These are phyloP conservation scores for Macaria notata DNA, from an alignment of 2,888 invertebrate genomes.

Conservation along the genomic window DNA sequence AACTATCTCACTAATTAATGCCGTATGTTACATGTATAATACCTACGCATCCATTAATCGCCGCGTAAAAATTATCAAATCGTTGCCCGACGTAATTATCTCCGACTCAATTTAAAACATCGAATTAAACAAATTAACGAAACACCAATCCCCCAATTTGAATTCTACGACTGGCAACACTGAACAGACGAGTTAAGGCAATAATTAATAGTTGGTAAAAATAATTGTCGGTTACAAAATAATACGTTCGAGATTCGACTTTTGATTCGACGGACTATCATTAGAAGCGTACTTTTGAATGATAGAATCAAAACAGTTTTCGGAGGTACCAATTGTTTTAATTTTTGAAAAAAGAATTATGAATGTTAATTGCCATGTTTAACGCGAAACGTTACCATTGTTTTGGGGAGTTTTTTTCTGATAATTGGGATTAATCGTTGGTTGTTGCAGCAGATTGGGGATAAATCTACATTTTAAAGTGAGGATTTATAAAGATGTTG, in stretches of 20 bases:
- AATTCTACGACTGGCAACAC: conserved; percentile 29
- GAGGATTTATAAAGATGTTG: background rate
- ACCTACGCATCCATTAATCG: background rate
- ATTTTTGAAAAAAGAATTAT: conserved; percentile 71
- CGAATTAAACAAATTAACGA: conserved; percentile 31
- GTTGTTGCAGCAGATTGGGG: conserved; percentile 21
- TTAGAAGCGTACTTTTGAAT: conserved; percentile 30
- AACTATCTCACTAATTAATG: no score
- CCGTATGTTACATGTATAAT: no score
- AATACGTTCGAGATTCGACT: conserved; percentile 23
- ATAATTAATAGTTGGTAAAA: conserved; percentile 35
- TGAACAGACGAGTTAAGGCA: conserved; percentile 31
- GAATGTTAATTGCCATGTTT: conserved; percentile 70
- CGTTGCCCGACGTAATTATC: conserved; percentile 12
- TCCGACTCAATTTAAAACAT: conserved; percentile 24
- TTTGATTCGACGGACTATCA: conserved; percentile 31
- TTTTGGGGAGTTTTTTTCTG: conserved; percentile 45
- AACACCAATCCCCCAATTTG: conserved; percentile 25
- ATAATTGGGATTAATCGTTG: conserved; percentile 65
- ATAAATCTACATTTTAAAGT: conserved; percentile 7
- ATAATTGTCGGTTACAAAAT: conserved; percentile 35
- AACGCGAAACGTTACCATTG: conserved; percentile 61
- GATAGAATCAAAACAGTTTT: conserved; percentile 32
- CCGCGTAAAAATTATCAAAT: conserved; percentile 6
- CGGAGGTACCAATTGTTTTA: conserved; percentile 63